Evolutionary conservation across 2,113 vertebrate genomes (phyloP).

Genomic region (Montifringilla adamsi): DNA sequence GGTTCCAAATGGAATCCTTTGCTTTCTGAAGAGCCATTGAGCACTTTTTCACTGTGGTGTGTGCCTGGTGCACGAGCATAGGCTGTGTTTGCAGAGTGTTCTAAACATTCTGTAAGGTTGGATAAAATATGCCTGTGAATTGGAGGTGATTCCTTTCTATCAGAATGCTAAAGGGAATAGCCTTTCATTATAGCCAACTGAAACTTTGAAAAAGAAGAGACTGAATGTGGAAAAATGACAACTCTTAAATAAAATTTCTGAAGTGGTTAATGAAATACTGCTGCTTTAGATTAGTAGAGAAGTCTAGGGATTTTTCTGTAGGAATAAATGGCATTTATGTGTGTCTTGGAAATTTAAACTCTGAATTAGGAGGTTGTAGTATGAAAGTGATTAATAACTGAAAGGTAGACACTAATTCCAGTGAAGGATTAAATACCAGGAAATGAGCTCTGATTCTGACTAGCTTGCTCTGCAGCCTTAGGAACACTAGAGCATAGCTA

Average conservation of each 20-base stretch:
- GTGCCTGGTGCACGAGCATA: background rate
- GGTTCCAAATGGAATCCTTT: background rate
- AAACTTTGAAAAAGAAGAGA: background rate
- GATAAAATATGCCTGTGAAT: background rate
- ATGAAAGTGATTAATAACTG: background rate
- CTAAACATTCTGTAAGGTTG: background rate
- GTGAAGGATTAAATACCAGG: background rate
- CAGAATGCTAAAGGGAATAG: background rate
- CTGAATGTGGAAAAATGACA: background rate
- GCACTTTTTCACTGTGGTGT: background rate
- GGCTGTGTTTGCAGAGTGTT: background rate
- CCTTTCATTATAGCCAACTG: background rate
- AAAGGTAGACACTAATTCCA: background rate
- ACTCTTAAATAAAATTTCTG: background rate
- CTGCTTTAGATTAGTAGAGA: background rate
- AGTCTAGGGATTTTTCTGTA: background rate
- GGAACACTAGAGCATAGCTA: background rate
- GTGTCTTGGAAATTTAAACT: background rate
- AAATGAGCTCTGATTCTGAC: background rate
- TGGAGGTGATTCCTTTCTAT: background rate
- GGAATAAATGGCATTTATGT: background rate
- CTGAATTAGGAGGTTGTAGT: background rate
- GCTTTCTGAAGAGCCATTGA: background rate
- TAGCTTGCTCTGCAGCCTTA: background rate
- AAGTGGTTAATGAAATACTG: background rate